A percentile compares a stretch with the other conserved stretches of the same genome.
phyloP scores from a whole-genome alignment of 2,113 vertebrate species.

The Clarias gariepinus region DNA sequence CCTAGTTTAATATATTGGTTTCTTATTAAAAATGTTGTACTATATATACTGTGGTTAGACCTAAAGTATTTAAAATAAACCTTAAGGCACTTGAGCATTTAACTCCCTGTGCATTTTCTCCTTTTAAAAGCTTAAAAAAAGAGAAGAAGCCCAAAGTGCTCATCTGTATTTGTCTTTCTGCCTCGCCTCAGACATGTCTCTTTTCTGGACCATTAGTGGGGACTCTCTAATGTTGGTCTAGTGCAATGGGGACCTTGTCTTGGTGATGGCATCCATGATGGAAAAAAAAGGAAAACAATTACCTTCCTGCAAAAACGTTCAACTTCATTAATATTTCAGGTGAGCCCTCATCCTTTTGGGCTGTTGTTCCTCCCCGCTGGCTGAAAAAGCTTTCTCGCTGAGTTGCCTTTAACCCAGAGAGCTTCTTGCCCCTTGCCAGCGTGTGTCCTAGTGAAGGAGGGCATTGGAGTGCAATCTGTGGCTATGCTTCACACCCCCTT shows the following conservation, averaged over 20 bases:
- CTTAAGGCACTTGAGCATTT: not conserved
- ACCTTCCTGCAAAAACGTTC: slow-evolving; percentile 58
- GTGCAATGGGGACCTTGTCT: slow-evolving; percentile 34
- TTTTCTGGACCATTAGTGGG: slow-evolving; percentile 39
- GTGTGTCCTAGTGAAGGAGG: slow-evolving; percentile 37
- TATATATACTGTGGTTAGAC: not conserved
- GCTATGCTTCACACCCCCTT: slow-evolving; percentile 15
- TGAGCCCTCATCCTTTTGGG: slow-evolving; percentile 48
- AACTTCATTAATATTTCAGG: slow-evolving; percentile 62
- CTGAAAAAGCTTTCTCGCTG: slow-evolving; percentile 51
- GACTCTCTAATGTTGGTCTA: slow-evolving; percentile 40
- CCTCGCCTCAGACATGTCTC: slow-evolving; percentile 8
- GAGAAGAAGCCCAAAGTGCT: slow-evolving; percentile 14
- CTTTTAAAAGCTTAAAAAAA: slow-evolving; percentile 9
- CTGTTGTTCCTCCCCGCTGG: slow-evolving; percentile 49
- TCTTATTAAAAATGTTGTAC: not conserved
- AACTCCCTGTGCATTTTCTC: not conserved
- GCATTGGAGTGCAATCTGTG: slow-evolving; percentile 41
- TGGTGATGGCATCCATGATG: slow-evolving; percentile 56
- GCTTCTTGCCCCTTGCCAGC: slow-evolving; percentile 22
- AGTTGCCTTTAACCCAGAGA: slow-evolving; percentile 50
- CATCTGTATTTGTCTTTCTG: slow-evolving; percentile 18
- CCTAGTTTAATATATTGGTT: not conserved
- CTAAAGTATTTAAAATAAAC: not conserved
- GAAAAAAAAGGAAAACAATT: slow-evolving; percentile 58